Evolutionary conservation across 2,113 vertebrate genomes (phyloP), one percentile per base, ranked within the genome.

Genomic region (Apistogramma diplotaenia): DNA sequence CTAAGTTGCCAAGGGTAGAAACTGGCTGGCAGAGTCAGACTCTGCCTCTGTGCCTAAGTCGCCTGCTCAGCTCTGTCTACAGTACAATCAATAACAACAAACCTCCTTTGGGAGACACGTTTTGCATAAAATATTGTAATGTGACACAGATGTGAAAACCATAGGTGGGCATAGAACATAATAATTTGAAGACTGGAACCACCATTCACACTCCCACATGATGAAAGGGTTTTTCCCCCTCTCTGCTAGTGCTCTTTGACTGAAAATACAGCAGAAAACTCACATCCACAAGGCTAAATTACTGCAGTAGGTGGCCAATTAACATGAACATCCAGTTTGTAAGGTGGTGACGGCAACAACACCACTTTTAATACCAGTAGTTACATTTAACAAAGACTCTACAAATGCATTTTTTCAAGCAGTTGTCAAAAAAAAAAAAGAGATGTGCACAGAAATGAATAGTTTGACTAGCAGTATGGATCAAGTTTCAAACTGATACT

Each of bases 41-140:
- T 70, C 37, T 49, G 81, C 65, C 56, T 55, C 60, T 10, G 49
- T 33, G 60, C 76, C 76, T 76, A 88, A 75, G 78, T 65, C 27
- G 78, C 67, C 74, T 71, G 79, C 79, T 65, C 75, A 29, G 77
- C 61, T 86, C 76, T 12, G 83, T 84, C 85, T 81, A 8, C 10
- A 70, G 65, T 29, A 31, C 53, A 49, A 58, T 82, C 74, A 75
- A 81, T 27, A 76, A 74, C 72, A 85, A 91, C 75, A 87, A 79
- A 82, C 55, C 33, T 35, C 19, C 73, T 81, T 53, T 77, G 27
- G 49, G 51, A 78, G 70, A 76, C 67, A 59, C 43, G 25, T 76
- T 85, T 78, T 51, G 59, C 37, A 51, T 19, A 51, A 27, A 51
- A 51, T 19, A 35, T 27, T 43, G 40, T 70, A 77, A 85, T 65